A percentile compares a stretch with the other conserved stretches of the same genome.
Conservation (phyloP, 2,888 invertebrate species). For the Amphiduros pacificus region DNA sequence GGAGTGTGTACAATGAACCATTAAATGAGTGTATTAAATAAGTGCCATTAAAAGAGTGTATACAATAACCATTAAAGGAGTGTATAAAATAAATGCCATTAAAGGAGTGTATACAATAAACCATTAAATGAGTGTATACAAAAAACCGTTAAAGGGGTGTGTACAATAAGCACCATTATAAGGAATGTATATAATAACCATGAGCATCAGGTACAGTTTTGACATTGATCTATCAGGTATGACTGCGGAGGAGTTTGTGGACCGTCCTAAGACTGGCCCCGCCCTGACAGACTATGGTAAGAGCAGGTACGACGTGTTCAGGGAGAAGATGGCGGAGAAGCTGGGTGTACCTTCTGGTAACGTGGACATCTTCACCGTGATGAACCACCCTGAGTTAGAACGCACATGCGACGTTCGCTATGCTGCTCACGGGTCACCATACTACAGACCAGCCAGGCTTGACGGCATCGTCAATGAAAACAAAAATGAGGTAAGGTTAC, state of each 20-base stretch:
- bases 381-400: slow-evolving; percentile 75
- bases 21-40: too few species aligned
- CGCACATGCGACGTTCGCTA: slow-evolving; percentile 85
- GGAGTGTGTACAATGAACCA: too few species aligned
- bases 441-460: slow-evolving; percentile 89
- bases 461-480: slow-evolving; percentile 78
- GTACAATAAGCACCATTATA: too few species aligned
- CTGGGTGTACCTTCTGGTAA: slow-evolving; percentile 80
- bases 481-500: slow-evolving; percentile 38
- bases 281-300: slow-evolving; percentile 56
- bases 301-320: slow-evolving; percentile 87
- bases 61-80: too few species aligned
- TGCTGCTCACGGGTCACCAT: slow-evolving; percentile 93
- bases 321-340: slow-evolving; percentile 84
- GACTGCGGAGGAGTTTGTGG: slow-evolving; percentile 92
- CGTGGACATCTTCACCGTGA: slow-evolving; percentile 96
- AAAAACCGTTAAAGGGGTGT: too few species aligned
- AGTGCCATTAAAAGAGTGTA: too few species aligned
- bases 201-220: too few species aligned
- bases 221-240: slow-evolving; percentile 70
- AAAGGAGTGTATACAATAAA: too few species aligned
- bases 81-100: too few species aligned
- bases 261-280: slow-evolving; percentile 29
- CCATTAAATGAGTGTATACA: too few species aligned
- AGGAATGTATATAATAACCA: too few species aligned